These are phyloP conservation scores for Paracentrotus lividus DNA, from an alignment of 53 echinoderm and acorn worm species.

Conservation along the genomic window DNA sequence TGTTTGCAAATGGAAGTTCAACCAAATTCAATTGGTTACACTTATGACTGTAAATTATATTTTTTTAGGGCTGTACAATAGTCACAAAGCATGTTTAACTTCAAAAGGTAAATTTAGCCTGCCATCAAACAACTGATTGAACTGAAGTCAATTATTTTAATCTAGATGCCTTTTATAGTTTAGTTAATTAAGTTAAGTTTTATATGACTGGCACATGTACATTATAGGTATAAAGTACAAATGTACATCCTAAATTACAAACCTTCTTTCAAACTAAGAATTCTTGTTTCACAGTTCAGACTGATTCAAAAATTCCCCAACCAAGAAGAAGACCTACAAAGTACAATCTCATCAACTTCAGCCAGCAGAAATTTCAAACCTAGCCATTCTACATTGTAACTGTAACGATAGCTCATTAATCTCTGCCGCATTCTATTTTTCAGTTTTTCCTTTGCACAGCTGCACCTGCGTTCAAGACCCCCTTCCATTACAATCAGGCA, in stretches of 20 bases:
- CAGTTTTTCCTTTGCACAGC: conserved; percentile 11
- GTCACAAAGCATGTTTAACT: too few relatives aligned
- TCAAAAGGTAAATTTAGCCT: too few relatives aligned
- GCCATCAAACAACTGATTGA: too few relatives aligned
- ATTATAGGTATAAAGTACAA: not conserved
- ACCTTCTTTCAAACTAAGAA: not conserved
- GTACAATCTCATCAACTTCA: not conserved
- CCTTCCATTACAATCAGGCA: not conserved
- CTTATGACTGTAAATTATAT: too few relatives aligned
- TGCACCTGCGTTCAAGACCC: conserved; percentile 40
- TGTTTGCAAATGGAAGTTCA: too few relatives aligned
- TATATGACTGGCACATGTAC: too few relatives aligned
- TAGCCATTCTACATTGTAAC: conserved; percentile 2
- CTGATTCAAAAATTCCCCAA: not conserved
- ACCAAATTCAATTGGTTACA: too few relatives aligned
- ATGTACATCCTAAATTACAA: not conserved
- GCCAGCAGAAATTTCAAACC: not conserved
- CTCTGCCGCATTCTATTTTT: conserved; percentile 13
- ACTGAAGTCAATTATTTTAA: too few relatives aligned
- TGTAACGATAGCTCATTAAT: conserved; percentile 31
- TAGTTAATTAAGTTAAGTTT: too few relatives aligned
- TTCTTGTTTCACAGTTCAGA: not conserved
- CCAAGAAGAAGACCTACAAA: conserved; percentile 10
- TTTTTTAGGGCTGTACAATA: too few relatives aligned
- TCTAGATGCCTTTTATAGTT: too few relatives aligned